These are phyloP conservation scores for Paguma larvata DNA, from an alignment of 2,797 vertebrate species.

Conservation along the genomic window DNA sequence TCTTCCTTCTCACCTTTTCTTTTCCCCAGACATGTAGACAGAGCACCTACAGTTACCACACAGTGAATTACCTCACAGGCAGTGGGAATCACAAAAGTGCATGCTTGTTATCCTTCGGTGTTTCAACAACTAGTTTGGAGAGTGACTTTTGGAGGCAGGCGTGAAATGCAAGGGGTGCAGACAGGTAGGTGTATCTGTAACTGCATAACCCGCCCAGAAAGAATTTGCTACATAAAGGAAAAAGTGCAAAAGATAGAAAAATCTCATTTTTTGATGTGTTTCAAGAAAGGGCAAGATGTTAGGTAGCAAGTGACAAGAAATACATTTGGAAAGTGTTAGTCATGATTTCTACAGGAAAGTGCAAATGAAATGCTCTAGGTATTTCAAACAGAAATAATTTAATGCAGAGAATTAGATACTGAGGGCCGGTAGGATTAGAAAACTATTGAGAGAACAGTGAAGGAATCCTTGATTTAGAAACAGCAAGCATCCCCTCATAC, in stretches of 20 bases:
- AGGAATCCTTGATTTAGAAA: neutral
- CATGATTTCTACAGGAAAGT: neutral
- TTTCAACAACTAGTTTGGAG: neutral
- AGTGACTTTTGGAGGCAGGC: neutral
- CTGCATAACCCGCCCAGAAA: neutral
- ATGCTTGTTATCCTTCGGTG: neutral
- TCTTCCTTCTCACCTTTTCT: neutral
- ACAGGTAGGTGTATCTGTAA: neutral
- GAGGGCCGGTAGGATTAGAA: neutral
- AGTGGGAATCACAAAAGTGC: neutral
- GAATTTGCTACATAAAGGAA: neutral
- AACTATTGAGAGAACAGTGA: neutral
- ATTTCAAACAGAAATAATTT: neutral
- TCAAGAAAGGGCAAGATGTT: neutral
- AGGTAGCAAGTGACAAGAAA: neutral
- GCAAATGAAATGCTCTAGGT: neutral
- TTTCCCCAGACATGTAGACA: neutral
- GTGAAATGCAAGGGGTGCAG: too few species aligned
- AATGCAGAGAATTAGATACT: neutral
- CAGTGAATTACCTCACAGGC: neutral
- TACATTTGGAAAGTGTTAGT: neutral
- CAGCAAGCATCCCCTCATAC: neutral
- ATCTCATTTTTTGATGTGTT: neutral
- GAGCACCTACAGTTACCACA: neutral
- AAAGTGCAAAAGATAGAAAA: neutral